These are phyloP conservation scores for Andrena praecox DNA, from an alignment of 2,888 invertebrate species.

Conservation along the genomic window DNA sequence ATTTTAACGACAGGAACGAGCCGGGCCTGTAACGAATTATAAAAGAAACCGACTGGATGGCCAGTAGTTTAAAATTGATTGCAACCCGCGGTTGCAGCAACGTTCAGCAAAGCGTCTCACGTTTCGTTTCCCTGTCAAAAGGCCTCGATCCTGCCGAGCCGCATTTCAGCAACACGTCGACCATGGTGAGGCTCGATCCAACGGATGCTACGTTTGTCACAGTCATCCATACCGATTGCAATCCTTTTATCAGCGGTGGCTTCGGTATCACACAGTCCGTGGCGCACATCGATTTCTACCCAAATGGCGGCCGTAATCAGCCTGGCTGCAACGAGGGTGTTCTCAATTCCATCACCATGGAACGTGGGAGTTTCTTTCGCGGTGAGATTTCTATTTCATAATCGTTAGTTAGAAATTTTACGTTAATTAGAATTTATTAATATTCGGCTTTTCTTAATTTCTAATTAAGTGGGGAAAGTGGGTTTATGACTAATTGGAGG, in stretches of 20 bases:
- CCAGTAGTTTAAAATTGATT: not conserved
- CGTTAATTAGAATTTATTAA: not conserved
- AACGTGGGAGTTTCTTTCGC: slow-evolving; percentile 88
- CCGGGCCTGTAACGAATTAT: not conserved
- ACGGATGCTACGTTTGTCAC: slow-evolving; percentile 96
- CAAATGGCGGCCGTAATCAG: slow-evolving; percentile 94
- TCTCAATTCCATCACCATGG: slow-evolving; percentile 88
- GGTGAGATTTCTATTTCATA: slow-evolving; percentile 82
- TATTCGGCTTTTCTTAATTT: not conserved
- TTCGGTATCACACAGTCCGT: slow-evolving; percentile 93
- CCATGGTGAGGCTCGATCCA: slow-evolving; percentile 93
- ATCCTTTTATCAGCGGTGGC: slow-evolving; percentile 91
- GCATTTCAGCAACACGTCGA: slow-evolving; percentile 93
- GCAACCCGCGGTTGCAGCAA: slow-evolving; percentile 7
- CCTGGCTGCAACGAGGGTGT: slow-evolving; percentile 89
- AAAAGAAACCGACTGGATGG: not conserved
- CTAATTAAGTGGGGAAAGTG: not conserved
- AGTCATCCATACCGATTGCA: slow-evolving; percentile 94
- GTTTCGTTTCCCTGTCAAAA: slow-evolving; percentile 64
- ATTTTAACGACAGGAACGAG: too few species aligned
- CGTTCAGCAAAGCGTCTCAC: slow-evolving; percentile 39
- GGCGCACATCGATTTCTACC: slow-evolving; percentile 96
- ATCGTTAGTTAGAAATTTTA: not conserved
- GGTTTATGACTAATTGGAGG: not conserved
- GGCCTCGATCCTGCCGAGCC: slow-evolving; percentile 96